Conservation (phyloP, 2,113 vertebrate genomes). For the Oplegnathus fasciatus region DNA sequence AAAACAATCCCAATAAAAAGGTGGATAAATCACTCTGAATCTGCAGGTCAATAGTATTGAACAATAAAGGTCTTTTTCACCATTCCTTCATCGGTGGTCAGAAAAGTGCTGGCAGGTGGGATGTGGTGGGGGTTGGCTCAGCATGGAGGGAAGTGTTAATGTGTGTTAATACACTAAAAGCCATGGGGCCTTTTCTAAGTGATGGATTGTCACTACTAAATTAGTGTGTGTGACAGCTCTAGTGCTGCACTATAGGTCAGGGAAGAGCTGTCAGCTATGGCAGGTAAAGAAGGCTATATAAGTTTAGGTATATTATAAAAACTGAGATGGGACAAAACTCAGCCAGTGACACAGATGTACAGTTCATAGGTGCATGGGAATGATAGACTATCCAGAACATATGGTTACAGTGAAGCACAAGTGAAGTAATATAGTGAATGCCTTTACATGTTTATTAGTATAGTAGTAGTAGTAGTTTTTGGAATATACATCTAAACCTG, state of each 20-base stretch:
- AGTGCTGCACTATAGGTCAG: constrained; percentile 49
- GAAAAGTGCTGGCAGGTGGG: constrained; percentile 17
- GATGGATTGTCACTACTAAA: constrained; percentile 75
- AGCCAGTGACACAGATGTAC: neutral
- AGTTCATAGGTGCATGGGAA: neutral
- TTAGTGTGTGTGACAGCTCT: constrained; percentile 67
- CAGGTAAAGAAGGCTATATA: constrained; percentile 25
- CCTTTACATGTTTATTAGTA: neutral
- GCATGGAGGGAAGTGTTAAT: constrained; percentile 68
- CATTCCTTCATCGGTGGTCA: constrained; percentile 57
- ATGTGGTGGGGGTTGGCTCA: constrained; percentile 31
- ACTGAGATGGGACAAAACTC: constrained; percentile 1
- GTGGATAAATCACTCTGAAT: constrained; percentile 73
- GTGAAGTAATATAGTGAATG: neutral
- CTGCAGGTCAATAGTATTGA: constrained; percentile 65
- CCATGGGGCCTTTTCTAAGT: constrained; percentile 61
- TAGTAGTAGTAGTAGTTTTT: neutral
- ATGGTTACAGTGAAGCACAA: neutral
- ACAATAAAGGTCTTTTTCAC: constrained; percentile 65
- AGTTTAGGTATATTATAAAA: constrained; percentile 7
- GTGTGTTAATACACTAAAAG: constrained; percentile 82
- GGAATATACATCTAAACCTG: neutral
- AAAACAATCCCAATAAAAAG: constrained; percentile 75
- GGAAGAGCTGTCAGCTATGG: constrained; percentile 44
- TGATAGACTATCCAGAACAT: neutral